phyloP scores from a whole-genome alignment of 2,888 invertebrate genomes.

The Hemistola chrysoprasaria region DNA sequence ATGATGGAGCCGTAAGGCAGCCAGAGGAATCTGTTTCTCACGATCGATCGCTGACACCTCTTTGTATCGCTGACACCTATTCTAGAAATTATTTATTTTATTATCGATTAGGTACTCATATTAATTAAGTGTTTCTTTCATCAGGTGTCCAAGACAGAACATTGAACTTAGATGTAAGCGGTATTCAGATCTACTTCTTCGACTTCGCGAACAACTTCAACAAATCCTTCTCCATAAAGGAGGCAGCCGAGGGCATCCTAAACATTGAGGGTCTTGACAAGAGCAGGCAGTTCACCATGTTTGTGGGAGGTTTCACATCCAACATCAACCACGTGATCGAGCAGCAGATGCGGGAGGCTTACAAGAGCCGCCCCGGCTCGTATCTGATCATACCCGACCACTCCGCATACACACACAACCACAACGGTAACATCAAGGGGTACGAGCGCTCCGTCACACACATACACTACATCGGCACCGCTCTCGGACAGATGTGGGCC shows the following conservation, averaged over 20 bases:
- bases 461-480: conserved; percentile 66
- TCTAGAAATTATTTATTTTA: no score
- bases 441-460: conserved; percentile 68
- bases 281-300: conserved; percentile 56
- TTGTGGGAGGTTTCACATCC: conserved; percentile 67
- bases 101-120: no score
- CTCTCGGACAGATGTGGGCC: conserved; percentile 54
- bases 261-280: conserved; percentile 47
- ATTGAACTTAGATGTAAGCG: conserved; percentile 56
- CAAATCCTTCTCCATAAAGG: conserved; percentile 46
- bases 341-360: conserved; percentile 57
- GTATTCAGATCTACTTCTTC: conserved; percentile 58
- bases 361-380: conserved; percentile 56
- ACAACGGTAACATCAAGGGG: conserved; percentile 55
- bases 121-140: conserved; percentile 21
- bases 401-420: conserved; percentile 64
- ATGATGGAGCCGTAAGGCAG: no score
- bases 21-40: no score
- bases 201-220: conserved; percentile 51
- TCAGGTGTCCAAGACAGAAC: conserved; percentile 56
- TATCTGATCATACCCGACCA: conserved; percentile 73
- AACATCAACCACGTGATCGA: conserved; percentile 62
- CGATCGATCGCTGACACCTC: no score
- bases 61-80: no score
- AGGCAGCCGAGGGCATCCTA: conserved; percentile 57